Base-by-base conservation (phyloP, 1,140 invertebrate species). In the Scaptomyza montana region DNA sequence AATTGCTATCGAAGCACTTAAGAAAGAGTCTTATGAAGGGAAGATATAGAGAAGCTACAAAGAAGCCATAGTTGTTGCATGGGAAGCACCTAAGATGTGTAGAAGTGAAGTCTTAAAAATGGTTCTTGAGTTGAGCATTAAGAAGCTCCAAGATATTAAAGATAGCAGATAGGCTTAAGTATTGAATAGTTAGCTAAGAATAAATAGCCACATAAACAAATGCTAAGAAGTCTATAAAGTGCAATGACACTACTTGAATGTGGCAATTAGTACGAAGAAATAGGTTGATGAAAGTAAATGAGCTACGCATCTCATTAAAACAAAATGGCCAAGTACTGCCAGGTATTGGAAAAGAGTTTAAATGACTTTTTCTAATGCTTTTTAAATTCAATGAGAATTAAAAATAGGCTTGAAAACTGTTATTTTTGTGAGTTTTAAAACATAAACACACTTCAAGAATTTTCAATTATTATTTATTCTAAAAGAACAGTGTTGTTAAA, bases 101-200 rank as follows among this genome's bases (percentile, higher is more conserved):
- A 56, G 12, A 19, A 50, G 50, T 45, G 62, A 72, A 72, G 69
- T 54, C 69, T 47, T 67, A 67, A 67, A 53, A 67, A 54, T 72
- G 69, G 67, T 33, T 39, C 25, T 47, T 33, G 5, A 21, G 43
- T 3, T 9, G 19, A 7, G 16, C 51, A 49, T 33, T 33, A 28
- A 49, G 9, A 39, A 62, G 33, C 21, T 39, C 25, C 30, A 41
- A 13, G 8, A 49, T n/a, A 36, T 12, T n/a, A n/a, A 28, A 45
- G 16, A 21, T 25, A 43, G 36, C 25, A 13, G 5, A 56, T 25
- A 33, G 54, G 19, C 8, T 30, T 30, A 57, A 45, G 30, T 54
- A 60, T 46, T 59, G 41, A 59, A 59, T 45, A 60, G 57, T 39
- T n/a, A 21, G 36, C 53, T 12, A 49, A 60, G 57, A 39, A 36